Evolutionary conservation across 35 echinoderm and acorn worm species (phyloP), one percentile per base, ranked within the genome.

Genomic region (Holothuria glaberrima): DNA sequence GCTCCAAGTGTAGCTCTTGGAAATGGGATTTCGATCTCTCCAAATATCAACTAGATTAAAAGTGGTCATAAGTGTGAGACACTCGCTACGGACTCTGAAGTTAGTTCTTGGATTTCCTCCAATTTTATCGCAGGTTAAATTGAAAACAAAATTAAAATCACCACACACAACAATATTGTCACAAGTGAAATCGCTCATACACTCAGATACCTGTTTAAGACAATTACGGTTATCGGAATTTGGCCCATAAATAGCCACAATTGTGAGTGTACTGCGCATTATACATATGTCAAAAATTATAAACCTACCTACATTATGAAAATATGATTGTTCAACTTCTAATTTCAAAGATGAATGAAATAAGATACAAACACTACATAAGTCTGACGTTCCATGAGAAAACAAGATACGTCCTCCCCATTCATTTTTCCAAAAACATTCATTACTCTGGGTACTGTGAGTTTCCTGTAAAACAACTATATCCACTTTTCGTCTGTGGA

Each of bases 361-460:
- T 34, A 73, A 17, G 31, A 73, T 35, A 73, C 69, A 73, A 36
- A 73, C 69, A 38, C 69, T 30, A 34, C 69, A 34, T 13, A 5
- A 31, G 36, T 73, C 69, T 4, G 30, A 34, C 5, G 69, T 73
- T 28, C 73, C 73, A 48, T 44, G 50, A 14, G 73, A 77, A 21
- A 77, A 77, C 9, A 46, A 28, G 27, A 77, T 77, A 46, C 18
- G 18, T 22, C 35, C 73, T n/a, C 73, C 73, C 73, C 73, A 77
- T 46, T 46, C 73, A 50, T 77, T 77, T 32, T 48, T 45, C 73
- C 73, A 77, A 25, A n/a, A 77, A 12, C 18, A 2, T n/a, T 48
- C 34, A 48, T 77, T 19, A 22, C 13, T 48, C 18, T n/a, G 32
- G 10, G 26, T 48, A 27, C 35, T 77, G 48, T 50, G 73, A 21